These are phyloP conservation scores for Poicephalus gulielmi DNA, from an alignment of 2,113 vertebrate genomes.

Conservation along the genomic window DNA sequence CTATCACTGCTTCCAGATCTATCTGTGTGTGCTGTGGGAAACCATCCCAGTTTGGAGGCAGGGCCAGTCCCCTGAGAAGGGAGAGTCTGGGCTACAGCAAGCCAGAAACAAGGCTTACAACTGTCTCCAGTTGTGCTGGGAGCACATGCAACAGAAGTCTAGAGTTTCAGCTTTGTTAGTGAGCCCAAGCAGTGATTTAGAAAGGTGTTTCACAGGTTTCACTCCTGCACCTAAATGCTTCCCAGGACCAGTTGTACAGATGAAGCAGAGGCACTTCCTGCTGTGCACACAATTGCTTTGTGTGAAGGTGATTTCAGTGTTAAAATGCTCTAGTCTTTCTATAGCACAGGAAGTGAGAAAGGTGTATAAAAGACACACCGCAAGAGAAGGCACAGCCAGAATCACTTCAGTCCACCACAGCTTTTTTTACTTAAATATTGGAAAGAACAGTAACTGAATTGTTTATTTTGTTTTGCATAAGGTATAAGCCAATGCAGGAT, in stretches of 20 bases:
- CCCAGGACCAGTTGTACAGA: not conserved
- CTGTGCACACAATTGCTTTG: not conserved
- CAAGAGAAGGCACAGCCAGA: not conserved
- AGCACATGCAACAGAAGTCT: not conserved
- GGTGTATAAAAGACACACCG: not conserved
- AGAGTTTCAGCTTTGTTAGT: not conserved
- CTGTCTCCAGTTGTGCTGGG: not conserved
- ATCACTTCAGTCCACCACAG: not conserved
- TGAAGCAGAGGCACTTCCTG: not conserved
- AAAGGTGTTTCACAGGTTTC: not conserved
- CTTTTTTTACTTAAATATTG: not conserved
- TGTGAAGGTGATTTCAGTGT: not conserved
- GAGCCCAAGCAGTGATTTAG: accelerated
- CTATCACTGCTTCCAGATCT: not conserved
- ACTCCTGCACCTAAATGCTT: not conserved
- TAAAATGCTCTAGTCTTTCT: not conserved
- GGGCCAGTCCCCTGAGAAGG: not conserved
- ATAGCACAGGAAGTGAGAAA: not conserved
- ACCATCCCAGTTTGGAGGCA: not conserved
- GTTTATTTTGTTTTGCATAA: not conserved
- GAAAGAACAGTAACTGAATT: not conserved
- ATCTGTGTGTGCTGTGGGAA: accelerated
- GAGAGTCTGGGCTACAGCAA: not conserved
- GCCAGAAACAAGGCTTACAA: not conserved
- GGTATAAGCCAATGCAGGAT: not conserved